phyloP scores from a whole-genome alignment of 2,888 invertebrate species.

The Scaptodrosophila latifasciaeformis region DNA sequence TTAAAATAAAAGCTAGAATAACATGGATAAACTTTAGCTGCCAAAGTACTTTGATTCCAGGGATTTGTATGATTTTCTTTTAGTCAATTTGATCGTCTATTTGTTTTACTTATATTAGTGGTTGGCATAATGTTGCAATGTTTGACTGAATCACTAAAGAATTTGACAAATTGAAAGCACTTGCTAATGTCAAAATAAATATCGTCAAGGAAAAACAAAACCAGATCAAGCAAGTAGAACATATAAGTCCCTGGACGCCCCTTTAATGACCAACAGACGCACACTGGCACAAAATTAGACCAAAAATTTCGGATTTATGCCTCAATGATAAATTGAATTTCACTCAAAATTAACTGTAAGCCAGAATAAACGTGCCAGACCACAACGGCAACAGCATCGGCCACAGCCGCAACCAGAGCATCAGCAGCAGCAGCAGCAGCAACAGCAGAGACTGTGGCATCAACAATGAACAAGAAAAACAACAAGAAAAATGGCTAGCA shows the following conservation, averaged over 20 bases:
- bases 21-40: too few relatives aligned
- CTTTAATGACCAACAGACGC: constrained; percentile 12
- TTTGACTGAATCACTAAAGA: too few relatives aligned
- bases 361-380: constrained; percentile 50
- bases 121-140: too few relatives aligned
- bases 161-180: constrained; percentile 50
- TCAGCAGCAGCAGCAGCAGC: too few relatives aligned
- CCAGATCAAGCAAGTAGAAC: constrained; percentile 18
- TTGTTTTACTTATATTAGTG: too few relatives aligned
- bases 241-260: constrained; percentile 44
- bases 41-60: too few relatives aligned
- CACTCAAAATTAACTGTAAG: constrained; percentile 64
- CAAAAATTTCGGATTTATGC: constrained; percentile 61
- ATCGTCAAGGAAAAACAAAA: constrained; percentile 35
- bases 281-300: constrained; percentile 22
- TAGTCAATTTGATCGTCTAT: too few relatives aligned
- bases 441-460: constrained; percentile 19
- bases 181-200: constrained; percentile 44
- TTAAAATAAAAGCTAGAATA: too few relatives aligned
- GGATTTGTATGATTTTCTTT: too few relatives aligned
- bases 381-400: constrained; percentile 31
- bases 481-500: constrained; percentile 46
- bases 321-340: constrained; percentile 67
- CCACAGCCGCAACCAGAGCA: too few relatives aligned
- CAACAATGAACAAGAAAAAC: constrained; percentile 11